Conservation (phyloP, 2,888 invertebrate genomes). For the Gymnocheta viridis region DNA sequence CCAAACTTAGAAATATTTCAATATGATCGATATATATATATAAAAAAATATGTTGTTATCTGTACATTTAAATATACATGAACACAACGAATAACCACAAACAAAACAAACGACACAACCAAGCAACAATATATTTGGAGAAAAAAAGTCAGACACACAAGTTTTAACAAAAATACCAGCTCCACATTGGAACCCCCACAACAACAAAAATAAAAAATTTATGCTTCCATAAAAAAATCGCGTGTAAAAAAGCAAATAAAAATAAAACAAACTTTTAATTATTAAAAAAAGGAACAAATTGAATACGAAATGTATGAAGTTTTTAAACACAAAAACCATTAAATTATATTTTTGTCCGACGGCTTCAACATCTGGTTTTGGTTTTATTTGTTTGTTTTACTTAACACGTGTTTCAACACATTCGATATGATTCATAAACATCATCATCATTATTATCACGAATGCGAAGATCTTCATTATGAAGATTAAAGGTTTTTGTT, state of each 20-base stretch:
- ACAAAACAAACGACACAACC: too few relatives aligned
- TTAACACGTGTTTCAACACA: slow-evolving; percentile 62
- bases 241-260: not conserved
- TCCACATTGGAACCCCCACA: too few relatives aligned
- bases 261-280: not conserved
- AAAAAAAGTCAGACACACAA: too few relatives aligned
- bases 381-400: slow-evolving; percentile 28
- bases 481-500: not conserved
- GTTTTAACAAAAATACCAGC: too few relatives aligned
- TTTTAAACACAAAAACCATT: slow-evolving; percentile 15
- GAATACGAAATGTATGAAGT: slow-evolving; percentile 3
- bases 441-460: not conserved
- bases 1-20: too few relatives aligned
- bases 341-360: not conserved
- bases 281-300: slow-evolving; percentile 20
- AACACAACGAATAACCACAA: too few relatives aligned
- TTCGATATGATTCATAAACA: slow-evolving; percentile 40
- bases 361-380: slow-evolving; percentile 15
- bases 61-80: too few relatives aligned
- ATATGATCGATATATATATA: too few relatives aligned
- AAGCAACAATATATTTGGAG: too few relatives aligned
- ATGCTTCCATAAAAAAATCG: not conserved
- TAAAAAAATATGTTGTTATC: too few relatives aligned
- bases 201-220: too few relatives aligned
- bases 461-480: slow-evolving; percentile 10